Evolutionary conservation across 2,113 vertebrate genomes (phyloP), one percentile per base, ranked within the genome.

Genomic region (Actenoides lindsayi): DNA sequence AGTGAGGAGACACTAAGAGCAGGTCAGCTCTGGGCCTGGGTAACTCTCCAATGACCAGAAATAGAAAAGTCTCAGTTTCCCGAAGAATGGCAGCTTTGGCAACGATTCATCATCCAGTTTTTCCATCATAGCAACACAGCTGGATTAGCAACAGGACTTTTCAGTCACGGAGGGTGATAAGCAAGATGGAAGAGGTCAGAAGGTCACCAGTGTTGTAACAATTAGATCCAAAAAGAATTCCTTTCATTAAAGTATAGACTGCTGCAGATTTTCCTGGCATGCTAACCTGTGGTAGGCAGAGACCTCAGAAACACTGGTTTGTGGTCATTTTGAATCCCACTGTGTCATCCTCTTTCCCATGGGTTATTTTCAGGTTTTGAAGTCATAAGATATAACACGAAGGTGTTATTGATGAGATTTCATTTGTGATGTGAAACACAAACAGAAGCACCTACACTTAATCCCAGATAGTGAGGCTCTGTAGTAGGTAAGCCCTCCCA

Each of bases 51-150:
- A 35, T 85, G 74, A 80, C 83, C 90, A 87, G 80, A 94, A 96
- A 94, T 94, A 91, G 83, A 87, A 87, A 88, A 92, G 44, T 65
- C 79, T 81, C 60, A 48, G 46, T 96, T 95, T 95, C 60, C 79
- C 75, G 50, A 90, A 68, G 79, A 94, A 95, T 63, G 31, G 53
- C n/a, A 70, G 25, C 9, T 95, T 95, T 93, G 82, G 85, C 83
- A 92, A 73, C 0, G 2, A 44, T 92, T 89, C 83, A 82, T 96
- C 68, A 31, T 33, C 35, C 82, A 51, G 42, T 95, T 94, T 96
- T 97, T 95, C 93, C 87, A 96, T 86, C 85, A 87, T 82, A 96
- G 87, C 87, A 91, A 88, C 84, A 30, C 14, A 93, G 67, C 60
- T 62, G 78, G 68, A 41, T 84, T 94, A 96, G 83, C 73, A 95